phyloP scores from a whole-genome alignment of 2,113 vertebrate species.

The Nothobranchius kuhntae region DNA sequence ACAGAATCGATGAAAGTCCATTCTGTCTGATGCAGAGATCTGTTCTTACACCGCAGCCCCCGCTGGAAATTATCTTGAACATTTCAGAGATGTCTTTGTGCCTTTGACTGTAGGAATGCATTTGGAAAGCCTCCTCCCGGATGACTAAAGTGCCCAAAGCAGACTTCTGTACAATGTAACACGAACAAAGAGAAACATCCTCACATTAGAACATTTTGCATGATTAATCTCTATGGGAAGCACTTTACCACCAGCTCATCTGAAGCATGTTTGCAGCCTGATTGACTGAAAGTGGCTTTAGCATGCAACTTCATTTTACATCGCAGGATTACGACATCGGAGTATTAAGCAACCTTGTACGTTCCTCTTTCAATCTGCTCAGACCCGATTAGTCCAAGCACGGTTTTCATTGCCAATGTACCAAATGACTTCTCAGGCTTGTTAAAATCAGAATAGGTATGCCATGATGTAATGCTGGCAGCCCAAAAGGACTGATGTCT shows the following conservation, averaged over 20 bases:
- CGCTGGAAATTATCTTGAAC: background rate
- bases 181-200: background rate
- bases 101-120: background rate
- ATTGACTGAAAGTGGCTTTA: constrained; percentile 36
- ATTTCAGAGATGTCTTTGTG: background rate
- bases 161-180: background rate
- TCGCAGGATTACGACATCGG: constrained; percentile 28
- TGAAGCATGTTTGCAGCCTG: constrained; percentile 36
- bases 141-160: background rate
- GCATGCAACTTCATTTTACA: constrained; percentile 51
- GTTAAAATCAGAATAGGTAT: constrained; percentile 59
- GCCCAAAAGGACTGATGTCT: constrained; percentile 58
- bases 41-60: background rate
- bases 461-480: constrained; percentile 65
- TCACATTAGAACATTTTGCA: background rate
- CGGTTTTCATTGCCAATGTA: constrained; percentile 38
- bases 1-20: no score
- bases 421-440: constrained; percentile 44
- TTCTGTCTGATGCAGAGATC: background rate
- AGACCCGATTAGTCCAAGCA: constrained; percentile 46
- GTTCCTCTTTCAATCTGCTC: constrained; percentile 52
- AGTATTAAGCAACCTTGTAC: constrained; percentile 43
- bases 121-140: no score
- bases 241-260: constrained; percentile 14
- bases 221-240: constrained; percentile 33